A percentile compares a stretch with the other conserved stretches of the same genome.
phyloP scores from a whole-genome alignment of 1,140 invertebrate genomes.

The Habropoda laboriosa region DNA sequence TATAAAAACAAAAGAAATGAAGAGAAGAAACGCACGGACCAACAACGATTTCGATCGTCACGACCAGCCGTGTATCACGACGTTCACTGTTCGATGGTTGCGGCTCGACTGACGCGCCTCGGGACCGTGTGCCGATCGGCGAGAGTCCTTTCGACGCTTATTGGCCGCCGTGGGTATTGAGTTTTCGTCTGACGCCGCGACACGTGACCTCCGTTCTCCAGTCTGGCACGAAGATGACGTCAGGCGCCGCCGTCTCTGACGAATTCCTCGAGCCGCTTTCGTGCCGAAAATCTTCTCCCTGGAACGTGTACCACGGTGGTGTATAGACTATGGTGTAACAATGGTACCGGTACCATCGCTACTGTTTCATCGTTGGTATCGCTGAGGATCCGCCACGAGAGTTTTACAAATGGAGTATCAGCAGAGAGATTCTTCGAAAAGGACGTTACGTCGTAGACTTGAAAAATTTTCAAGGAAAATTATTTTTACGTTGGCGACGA shows the following conservation, averaged over 20 bases:
- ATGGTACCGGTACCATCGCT: neutral
- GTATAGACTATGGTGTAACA: no score
- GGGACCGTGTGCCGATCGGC: slow-evolving; percentile 50
- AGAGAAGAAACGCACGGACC: neutral
- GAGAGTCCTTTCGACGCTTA: slow-evolving; percentile 56
- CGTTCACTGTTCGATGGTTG: slow-evolving; percentile 61
- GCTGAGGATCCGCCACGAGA: no score
- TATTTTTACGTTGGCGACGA: no score
- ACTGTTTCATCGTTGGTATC: neutral
- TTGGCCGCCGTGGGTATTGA: slow-evolving; percentile 63
- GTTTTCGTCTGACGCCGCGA: slow-evolving; percentile 58
- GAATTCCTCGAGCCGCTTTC: slow-evolving; percentile 35
- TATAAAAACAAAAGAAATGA: no score
- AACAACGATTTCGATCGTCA: neutral
- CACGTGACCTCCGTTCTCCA: slow-evolving; percentile 74
- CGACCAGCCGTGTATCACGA: neutral
- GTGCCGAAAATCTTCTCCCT: slow-evolving; percentile 14
- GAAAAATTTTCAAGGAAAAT: no score
- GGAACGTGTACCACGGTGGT: no score
- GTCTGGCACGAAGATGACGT: slow-evolving; percentile 67
- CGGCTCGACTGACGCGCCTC: slow-evolving; percentile 67
- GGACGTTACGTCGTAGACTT: no score
- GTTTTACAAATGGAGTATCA: no score
- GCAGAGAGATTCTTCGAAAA: no score
- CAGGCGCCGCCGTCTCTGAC: slow-evolving; percentile 44